These are phyloP conservation scores for Agapornis roseicollis DNA, from an alignment of 2,113 vertebrate species.

Conservation along the genomic window DNA sequence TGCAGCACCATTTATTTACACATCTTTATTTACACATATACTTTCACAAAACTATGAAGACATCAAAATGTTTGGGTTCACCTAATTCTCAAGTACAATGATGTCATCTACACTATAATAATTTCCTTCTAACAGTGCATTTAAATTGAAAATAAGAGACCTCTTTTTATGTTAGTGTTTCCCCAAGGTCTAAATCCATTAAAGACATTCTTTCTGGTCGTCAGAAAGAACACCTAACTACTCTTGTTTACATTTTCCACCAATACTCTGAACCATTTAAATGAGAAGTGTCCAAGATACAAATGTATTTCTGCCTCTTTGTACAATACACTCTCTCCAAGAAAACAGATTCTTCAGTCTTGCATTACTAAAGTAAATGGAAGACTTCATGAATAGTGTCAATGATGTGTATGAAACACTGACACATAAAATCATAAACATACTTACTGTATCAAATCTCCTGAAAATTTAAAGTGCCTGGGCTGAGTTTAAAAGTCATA, in stretches of 20 bases:
- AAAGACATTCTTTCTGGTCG: not conserved
- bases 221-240: not conserved
- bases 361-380: not conserved
- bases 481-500: not conserved
- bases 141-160: not conserved
- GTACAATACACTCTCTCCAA: not conserved
- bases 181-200: not conserved
- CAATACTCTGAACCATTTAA: not conserved
- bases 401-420: not conserved
- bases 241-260: not conserved
- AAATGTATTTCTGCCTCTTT: not conserved
- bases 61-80: not conserved
- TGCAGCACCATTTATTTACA: not conserved
- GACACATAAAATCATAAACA: not conserved
- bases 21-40: not conserved
- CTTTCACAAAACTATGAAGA: not conserved
- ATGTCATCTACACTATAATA: not conserved
- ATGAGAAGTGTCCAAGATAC: not conserved
- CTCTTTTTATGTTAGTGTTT: not conserved
- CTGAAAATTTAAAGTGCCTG: not conserved
- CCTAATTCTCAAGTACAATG: not conserved
- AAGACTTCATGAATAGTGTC: not conserved
- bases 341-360: not conserved
- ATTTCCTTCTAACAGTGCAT: not conserved
- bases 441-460: not conserved